Evolutionary conservation across 2,888 invertebrate genomes (phyloP), one percentile per base, ranked within the genome.

Genomic region (Piscicola geometra): DNA sequence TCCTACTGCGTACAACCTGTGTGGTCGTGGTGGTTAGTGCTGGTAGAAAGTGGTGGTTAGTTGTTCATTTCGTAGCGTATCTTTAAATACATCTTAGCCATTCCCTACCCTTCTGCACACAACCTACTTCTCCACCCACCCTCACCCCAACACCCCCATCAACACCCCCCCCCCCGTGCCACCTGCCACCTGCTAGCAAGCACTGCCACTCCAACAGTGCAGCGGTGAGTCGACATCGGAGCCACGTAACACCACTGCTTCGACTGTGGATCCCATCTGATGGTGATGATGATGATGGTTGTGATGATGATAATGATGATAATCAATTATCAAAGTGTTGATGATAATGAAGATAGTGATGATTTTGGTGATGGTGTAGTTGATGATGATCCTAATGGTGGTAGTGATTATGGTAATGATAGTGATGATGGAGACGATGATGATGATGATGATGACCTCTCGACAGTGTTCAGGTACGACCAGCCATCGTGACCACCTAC

Each of bases 401-500:
- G n/a, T n/a, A n/a, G n/a, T n/a, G n/a, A n/a, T n/a, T n/a, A n/a
- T n/a, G n/a, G n/a, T n/a, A n/a, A n/a, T n/a, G n/a, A n/a, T n/a
- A n/a, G n/a, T n/a, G n/a, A n/a, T n/a, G n/a, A n/a, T n/a, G n/a
- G n/a, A n/a, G n/a, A n/a, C n/a, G n/a, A n/a, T n/a, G n/a, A n/a
- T n/a, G n/a, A n/a, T n/a, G n/a, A n/a, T 41, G 41, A 41, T 41
- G 41, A 15, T 41, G 41, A 56, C 60, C 73, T 73, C 87, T 96
- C 95, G 0, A 94, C 95, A 0, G 93, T 93, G 85, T 93, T 94
- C 66, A 95, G 88, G 84, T 94, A 95, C 82, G 93, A 93, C 93
- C 93, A 93, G 28, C 94, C 95, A 85, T 96, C 95, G 83, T 95
- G 95, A 0, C 95, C 95, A 0, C 95, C 95, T 1, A 95, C 93